Percentiles rank a stretch among this genome's conserved stretches.
Evolutionary conservation across 2,888 invertebrate genomes (phyloP).

Genomic region (Branchipolynoe longqiensis): DNA sequence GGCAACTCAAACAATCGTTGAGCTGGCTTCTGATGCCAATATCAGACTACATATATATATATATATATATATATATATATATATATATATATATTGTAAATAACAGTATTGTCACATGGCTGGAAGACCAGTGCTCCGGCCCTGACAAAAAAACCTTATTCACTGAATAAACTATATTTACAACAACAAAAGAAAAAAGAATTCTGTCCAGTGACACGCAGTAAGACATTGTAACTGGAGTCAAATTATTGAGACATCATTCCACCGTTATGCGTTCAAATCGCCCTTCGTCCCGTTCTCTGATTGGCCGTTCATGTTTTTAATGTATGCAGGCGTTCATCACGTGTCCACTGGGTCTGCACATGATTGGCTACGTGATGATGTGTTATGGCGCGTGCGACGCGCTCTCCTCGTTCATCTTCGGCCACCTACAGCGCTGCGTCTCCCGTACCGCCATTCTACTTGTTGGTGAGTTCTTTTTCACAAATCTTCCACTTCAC

Average conservation of each 20-base stretch:
- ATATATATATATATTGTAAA: too few relatives aligned
- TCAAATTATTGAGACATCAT: not conserved
- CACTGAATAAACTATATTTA: too few relatives aligned
- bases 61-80: too few relatives aligned
- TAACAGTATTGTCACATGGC: too few relatives aligned
- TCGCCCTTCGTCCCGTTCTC: not conserved
- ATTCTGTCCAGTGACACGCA: not conserved
- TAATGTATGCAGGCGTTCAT: slow-evolving; percentile 74
- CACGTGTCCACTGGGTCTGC: slow-evolving; percentile 85
- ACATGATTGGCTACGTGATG: slow-evolving; percentile 97
- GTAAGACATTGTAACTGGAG: not conserved
- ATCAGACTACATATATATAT: too few relatives aligned
- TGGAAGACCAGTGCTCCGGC: too few relatives aligned
- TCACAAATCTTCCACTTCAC: too few relatives aligned
- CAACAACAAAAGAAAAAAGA: too few relatives aligned
- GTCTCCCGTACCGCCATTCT: slow-evolving; percentile 93
- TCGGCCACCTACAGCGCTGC: slow-evolving; percentile 95
- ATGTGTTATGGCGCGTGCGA: slow-evolving; percentile 97
- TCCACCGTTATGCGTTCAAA: not conserved
- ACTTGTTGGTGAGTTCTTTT: slow-evolving; percentile 71
- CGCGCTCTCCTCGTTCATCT: slow-evolving; percentile 94
- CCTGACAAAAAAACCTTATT: too few relatives aligned
- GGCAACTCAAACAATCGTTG: too few relatives aligned
- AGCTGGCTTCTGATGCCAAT: too few relatives aligned
- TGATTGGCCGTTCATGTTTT: not conserved